phyloP scores from a whole-genome alignment of 2,797 vertebrate genomes.

The Allobates femoralis region DNA sequence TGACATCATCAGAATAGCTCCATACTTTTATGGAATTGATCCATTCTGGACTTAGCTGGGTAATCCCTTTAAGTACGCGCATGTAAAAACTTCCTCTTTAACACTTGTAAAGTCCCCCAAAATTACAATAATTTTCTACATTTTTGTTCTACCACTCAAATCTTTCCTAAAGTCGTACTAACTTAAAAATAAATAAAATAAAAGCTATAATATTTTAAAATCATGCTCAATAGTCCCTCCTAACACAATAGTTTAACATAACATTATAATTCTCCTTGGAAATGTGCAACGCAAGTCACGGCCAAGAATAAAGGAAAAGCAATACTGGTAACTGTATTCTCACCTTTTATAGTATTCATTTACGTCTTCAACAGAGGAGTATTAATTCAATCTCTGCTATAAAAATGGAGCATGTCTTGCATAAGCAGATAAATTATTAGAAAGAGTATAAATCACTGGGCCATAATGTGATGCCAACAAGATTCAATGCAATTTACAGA shows the following conservation, averaged over 20 bases:
- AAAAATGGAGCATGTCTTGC: constrained; percentile 73
- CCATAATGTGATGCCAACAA: constrained; percentile 75
- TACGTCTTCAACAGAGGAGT: constrained; percentile 66
- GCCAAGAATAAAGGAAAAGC: constrained; percentile 70
- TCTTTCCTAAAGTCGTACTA: neutral
- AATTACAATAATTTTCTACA: too few species aligned
- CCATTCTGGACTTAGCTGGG: too few species aligned
- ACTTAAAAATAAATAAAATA: neutral
- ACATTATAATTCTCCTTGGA: constrained; percentile 22
- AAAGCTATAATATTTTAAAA: constrained; percentile 21
- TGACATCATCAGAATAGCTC: too few species aligned
- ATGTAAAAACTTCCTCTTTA: too few species aligned
- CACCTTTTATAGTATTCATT: constrained; percentile 67
- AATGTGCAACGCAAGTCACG: constrained; percentile 6
- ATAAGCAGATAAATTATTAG: constrained; percentile 80
- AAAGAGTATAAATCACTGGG: constrained; percentile 76
- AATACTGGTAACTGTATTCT: constrained; percentile 42
- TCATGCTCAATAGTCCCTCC: neutral
- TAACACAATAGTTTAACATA: neutral
- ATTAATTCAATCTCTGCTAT: constrained; percentile 72
- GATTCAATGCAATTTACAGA: constrained; percentile 79
- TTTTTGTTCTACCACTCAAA: too few species aligned
- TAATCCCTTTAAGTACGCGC: too few species aligned
- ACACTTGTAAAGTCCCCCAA: too few species aligned
- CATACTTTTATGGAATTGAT: too few species aligned